Evolutionary conservation across 2,797 vertebrate genomes (phyloP), one percentile per base, ranked within the genome.

Genomic region (Acanthornis magna): DNA sequence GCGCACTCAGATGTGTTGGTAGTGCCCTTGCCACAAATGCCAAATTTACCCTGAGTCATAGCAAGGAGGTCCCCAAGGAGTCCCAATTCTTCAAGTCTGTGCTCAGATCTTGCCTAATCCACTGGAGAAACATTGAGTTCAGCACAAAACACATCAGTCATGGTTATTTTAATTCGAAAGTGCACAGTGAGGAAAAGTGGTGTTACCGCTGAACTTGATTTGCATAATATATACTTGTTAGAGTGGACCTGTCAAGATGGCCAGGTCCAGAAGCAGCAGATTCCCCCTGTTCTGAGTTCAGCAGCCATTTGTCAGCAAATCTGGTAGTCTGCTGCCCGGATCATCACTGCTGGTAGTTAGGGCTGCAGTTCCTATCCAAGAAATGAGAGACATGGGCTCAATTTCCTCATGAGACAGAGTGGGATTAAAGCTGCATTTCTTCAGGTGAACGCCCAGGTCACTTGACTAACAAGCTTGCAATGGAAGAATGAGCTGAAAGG

Each of bases 161-260:
- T 0, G 2, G 72, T 74, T 23, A 85, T 85, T 96, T 88, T 63
- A 15, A 83, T 89, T 83, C 26, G 67, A 61, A 96, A 89, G 55
- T 29, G 67, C 32, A 12, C 36, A 76, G 40, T 4, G 4, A 91
- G 27, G 57, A 36, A 76, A 88, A 66, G 32, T 4, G 4, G 25
- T 85, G 45, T 36, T 74, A 75, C 43, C 0, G 0, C 10, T 0
- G 32, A 90, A 73, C 68, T 36, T 68, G 26, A 75, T 91, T 91
- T 91, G 42, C 68, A 71, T 77, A 66, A 71, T 19, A 29, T 6
- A 20, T 32, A 30, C 30, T 43, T 87, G 21, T 85, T 73, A n/a
- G 50, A 63, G 57, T 2, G 3, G 42, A 83, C 34, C 40, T 85
- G 65, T 54, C 76, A 89, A 77, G 73, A 65, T 57, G 65, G 53